These are phyloP conservation scores for Notiomystis cincta DNA, from an alignment of 2,113 vertebrate genomes.

Conservation along the genomic window DNA sequence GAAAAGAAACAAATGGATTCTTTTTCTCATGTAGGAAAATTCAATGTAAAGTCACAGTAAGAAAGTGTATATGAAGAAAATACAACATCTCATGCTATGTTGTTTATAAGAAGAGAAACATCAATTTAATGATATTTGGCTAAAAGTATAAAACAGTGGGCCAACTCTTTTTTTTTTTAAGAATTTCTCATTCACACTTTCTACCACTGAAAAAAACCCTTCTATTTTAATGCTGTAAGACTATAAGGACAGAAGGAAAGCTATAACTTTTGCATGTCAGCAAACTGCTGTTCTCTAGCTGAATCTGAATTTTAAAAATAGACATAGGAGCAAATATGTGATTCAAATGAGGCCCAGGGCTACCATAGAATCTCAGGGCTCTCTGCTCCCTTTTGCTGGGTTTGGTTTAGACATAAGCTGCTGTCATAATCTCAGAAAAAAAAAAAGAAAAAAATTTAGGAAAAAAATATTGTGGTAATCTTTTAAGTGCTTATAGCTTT, in stretches of 20 bases:
- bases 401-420: slow-evolving; percentile 48
- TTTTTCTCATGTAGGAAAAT: not conserved
- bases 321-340: slow-evolving; percentile 28
- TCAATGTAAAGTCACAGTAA: not conserved
- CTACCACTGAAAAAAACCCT: slow-evolving; percentile 22
- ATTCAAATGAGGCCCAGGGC: slow-evolving; percentile 53
- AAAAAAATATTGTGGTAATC: slow-evolving; percentile 33
- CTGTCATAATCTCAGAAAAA: slow-evolving; percentile 31
- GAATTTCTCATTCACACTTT: slow-evolving; percentile 59
- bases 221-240: slow-evolving; percentile 55
- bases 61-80: not conserved
- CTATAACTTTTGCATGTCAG: slow-evolving; percentile 72
- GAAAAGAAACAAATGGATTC: not conserved
- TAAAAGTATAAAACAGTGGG: slow-evolving; percentile 31
- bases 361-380: slow-evolving; percentile 74
- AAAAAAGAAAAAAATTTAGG: not conserved
- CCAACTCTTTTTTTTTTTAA: not conserved
- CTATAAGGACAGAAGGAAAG: slow-evolving; percentile 53
- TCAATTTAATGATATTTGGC: slow-evolving; percentile 24
- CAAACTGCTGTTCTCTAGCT: slow-evolving; percentile 66
- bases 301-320: slow-evolving; percentile 46
- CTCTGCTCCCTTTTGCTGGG: slow-evolving; percentile 59
- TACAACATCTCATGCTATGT: not conserved
- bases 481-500: slow-evolving; percentile 77
- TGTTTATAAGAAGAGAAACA: slow-evolving; percentile 21